A percentile compares a stretch with the other conserved stretches of the same genome.
phyloP scores from a whole-genome alignment of 2,113 vertebrate genomes.

The Callipepla squamata region DNA sequence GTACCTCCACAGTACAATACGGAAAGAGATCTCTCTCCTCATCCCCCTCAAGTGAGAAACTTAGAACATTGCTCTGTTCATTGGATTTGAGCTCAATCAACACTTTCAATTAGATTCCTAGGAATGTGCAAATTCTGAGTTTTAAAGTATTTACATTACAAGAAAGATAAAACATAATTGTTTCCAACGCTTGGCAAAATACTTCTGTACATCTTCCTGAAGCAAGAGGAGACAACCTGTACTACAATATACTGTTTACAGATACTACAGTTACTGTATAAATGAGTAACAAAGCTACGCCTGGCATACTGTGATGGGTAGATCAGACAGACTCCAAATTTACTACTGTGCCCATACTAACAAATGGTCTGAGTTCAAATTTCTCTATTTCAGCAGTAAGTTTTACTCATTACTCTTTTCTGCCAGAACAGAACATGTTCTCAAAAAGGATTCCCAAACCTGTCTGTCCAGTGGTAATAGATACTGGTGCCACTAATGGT shows the following conservation, averaged over 20 bases:
- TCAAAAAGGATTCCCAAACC: background rate
- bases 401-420: background rate
- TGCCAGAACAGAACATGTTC: background rate
- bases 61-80: background rate
- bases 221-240: background rate
- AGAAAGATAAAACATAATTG: background rate
- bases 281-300: background rate
- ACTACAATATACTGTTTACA: background rate
- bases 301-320: background rate
- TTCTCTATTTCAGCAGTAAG: background rate
- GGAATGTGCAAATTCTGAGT: background rate
- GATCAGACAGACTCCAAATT: background rate
- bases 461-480: background rate
- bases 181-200: background rate
- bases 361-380: background rate
- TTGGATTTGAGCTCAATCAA: background rate
- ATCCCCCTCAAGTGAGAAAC: background rate
- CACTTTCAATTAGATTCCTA: background rate
- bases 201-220: background rate
- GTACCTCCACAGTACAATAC: background rate
- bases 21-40: background rate
- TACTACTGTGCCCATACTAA: background rate
- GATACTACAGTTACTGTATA: background rate
- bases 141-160: background rate
- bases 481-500: background rate